Conservation (phyloP, 2,888 invertebrate genomes). For the Oscheius onirici region DNA sequence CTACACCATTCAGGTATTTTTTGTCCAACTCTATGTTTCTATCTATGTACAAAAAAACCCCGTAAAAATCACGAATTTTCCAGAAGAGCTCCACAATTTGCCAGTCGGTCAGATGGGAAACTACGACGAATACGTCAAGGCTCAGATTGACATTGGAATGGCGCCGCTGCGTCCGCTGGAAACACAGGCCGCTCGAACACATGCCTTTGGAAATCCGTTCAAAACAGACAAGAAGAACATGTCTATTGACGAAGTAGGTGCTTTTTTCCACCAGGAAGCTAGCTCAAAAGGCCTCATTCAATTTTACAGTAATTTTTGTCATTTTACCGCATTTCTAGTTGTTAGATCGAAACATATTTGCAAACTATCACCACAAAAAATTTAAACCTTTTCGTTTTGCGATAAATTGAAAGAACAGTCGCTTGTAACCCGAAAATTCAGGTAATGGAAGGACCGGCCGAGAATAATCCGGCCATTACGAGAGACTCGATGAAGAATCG, state of each 20-base stretch:
- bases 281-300: too few species aligned
- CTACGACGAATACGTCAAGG: slow-evolving; percentile 96
- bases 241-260: slow-evolving; percentile 65
- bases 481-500: background rate
- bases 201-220: slow-evolving; percentile 99
- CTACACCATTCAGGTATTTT: slow-evolving; percentile 83
- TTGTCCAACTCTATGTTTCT: too few species aligned
- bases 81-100: slow-evolving; percentile 90
- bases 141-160: slow-evolving; percentile 75
- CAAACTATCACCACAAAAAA: too few species aligned
- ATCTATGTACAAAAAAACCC: too few species aligned
- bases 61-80: slow-evolving; percentile 16
- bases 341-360: too few species aligned
- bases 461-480: background rate
- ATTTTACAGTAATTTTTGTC: too few species aligned
- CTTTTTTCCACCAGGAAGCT: too few species aligned
- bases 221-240: slow-evolving; percentile 86
- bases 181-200: slow-evolving; percentile 90
- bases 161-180: slow-evolving; percentile 80
- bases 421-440: too few species aligned
- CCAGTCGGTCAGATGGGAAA: slow-evolving; percentile 99
- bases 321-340: too few species aligned
- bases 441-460: slow-evolving; percentile 9
- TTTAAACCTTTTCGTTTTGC: too few species aligned
- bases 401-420: too few species aligned